Base-by-base conservation (phyloP, 2,888 invertebrate species). In the Epiblema foenella region DNA sequence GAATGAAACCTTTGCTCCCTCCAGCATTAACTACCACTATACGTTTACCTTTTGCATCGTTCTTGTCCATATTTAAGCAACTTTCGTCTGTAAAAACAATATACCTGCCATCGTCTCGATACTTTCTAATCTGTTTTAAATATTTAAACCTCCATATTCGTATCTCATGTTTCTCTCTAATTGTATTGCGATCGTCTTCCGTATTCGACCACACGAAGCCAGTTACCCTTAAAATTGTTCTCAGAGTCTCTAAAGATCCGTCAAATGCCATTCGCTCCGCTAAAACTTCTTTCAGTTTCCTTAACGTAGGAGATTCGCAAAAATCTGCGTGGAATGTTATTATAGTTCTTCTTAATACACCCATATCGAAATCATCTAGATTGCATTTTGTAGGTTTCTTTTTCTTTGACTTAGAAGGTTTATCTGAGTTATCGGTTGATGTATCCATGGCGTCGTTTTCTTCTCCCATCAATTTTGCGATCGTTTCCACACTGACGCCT, bases 291-390 rank as follows among this genome's bases (percentile, higher is more conserved):
- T 46, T 46, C 4, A 46, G 46, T 46, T 46, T 46, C n/a, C 46
- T 46, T 46, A 46, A 46, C 7, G 46, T 46, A 1, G n/a, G 46
- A 5, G n/a, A n/a, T 46, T 46, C 46, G n/a, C n/a, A n/a, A n/a
- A 46, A 46, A 46, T 46, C 46, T n/a, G n/a, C 46, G n/a, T 46
- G 46, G 46, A 46, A 46, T 46, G 46, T 46, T 46, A 46, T 46
- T 46, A 46, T n/a, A n/a, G 46, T n/a, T n/a, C 46, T 46, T 46
- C 46, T 46, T n/a, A 46, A n/a, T n/a, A 46, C 46, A 3, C 46
- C 46, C 46, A 46, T 46, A 46, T 46, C 46, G 15, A 46, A 46
- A 46, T 46, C 46, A 7, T 46, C n/a, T n/a, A 46, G 46, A 8
- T 46, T 46, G n/a, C 46, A 46, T 46, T 46, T 46, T 46, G 15